Percentiles rank a stretch among this genome's conserved stretches.
Evolutionary conservation across 1,140 invertebrate genomes (phyloP).

Genomic region (Idris sp.): DNA sequence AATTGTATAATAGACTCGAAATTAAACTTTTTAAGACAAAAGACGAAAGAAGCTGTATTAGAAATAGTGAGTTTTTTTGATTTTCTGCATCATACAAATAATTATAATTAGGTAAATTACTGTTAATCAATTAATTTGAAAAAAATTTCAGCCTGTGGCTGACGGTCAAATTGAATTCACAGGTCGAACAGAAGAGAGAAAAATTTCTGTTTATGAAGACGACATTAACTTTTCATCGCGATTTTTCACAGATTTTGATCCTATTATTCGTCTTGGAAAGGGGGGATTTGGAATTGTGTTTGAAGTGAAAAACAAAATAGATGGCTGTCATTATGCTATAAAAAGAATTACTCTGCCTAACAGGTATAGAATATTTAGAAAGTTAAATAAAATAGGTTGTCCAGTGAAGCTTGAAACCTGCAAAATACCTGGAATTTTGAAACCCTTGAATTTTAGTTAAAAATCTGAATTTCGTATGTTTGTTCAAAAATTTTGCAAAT

Average conservation of each 20-base stretch:
- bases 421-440: too few relatives aligned
- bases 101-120: not conserved
- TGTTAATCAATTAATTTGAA: not conserved
- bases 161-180: conserved; percentile 71
- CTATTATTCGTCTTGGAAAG: conserved; percentile 89
- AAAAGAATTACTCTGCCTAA: conserved; percentile 94
- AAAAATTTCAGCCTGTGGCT: conserved; percentile 66
- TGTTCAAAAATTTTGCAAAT: too few relatives aligned
- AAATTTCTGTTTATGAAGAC: conserved; percentile 46
- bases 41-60: conserved; percentile 63
- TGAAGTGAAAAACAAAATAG: conserved; percentile 95
- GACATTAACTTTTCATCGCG: conserved; percentile 81
- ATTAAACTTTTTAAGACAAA: conserved; percentile 62
- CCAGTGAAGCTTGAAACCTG: too few relatives aligned
- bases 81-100: too few relatives aligned
- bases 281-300: conserved; percentile 99
- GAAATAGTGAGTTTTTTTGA: conserved; percentile 26
- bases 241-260: conserved; percentile 92
- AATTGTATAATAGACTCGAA: conserved; percentile 81
- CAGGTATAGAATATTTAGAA: conserved; percentile 78
- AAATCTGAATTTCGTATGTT: too few relatives aligned
- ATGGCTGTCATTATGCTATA: conserved; percentile 96
- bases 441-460: too few relatives aligned
- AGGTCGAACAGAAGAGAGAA: conserved; percentile 55
- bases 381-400: too few relatives aligned